phyloP scores from a whole-genome alignment of 2,113 vertebrate genomes.

The Octodon degus region DNA sequence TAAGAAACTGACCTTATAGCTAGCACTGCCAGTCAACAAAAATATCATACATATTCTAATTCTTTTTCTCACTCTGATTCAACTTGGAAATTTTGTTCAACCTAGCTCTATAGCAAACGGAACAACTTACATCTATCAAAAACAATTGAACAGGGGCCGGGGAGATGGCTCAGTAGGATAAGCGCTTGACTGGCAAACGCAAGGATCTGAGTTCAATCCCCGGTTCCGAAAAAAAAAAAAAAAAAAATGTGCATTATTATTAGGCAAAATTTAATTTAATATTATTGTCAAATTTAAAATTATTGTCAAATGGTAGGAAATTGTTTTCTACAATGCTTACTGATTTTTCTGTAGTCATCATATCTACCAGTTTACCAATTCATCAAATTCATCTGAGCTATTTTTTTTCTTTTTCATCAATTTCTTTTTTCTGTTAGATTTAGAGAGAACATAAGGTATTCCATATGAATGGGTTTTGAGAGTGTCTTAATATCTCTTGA shows the following conservation, averaged over 20 bases:
- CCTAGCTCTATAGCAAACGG: background rate
- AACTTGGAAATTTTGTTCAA: background rate
- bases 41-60: background rate
- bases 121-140: background rate
- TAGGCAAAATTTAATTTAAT: slow-evolving; percentile 25
- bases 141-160: too few relatives aligned
- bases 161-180: too few relatives aligned
- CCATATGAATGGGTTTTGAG: background rate
- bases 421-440: background rate
- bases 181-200: too few relatives aligned
- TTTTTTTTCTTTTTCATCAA: background rate
- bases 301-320: background rate
- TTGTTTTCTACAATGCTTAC: background rate
- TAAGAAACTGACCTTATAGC: slow-evolving; percentile 34
- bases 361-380: background rate
- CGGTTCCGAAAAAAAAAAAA: too few relatives aligned
- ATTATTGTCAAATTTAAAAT: slow-evolving; percentile 27
- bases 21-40: background rate
- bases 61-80: background rate
- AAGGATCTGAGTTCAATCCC: too few relatives aligned
- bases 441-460: background rate
- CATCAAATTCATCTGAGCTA: background rate
- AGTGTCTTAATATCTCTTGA: background rate
- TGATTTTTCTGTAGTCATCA: background rate
- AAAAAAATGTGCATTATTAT: background rate